phyloP scores from a whole-genome alignment of 2,113 vertebrate species.

The Pteronura brasiliensis region DNA sequence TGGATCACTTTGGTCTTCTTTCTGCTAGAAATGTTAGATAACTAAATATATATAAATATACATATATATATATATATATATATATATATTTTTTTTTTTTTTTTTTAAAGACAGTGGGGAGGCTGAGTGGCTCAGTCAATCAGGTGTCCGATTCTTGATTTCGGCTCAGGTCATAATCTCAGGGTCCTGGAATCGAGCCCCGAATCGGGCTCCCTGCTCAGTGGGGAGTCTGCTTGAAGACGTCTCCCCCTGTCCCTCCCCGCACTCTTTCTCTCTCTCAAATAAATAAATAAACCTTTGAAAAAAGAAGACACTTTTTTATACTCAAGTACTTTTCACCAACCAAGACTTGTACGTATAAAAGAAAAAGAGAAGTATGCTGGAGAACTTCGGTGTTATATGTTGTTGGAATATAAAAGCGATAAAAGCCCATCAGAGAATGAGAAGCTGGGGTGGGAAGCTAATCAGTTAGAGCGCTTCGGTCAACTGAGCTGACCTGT shows the following conservation, averaged over 20 bases:
- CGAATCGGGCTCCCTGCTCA: neutral
- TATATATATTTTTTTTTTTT: too few species aligned
- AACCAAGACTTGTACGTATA: neutral
- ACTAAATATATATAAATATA: neutral
- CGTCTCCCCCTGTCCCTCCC: neutral
- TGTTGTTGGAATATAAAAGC: neutral
- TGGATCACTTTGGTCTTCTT: neutral
- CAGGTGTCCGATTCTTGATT: neutral
- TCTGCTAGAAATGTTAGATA: neutral
- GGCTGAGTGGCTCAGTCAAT: neutral
- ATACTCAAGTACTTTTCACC: neutral
- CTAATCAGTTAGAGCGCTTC: neutral
- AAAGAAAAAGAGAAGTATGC: neutral
- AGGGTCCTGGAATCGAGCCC: neutral
- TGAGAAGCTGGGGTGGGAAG: neutral
- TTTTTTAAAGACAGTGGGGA: neutral
- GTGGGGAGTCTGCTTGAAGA: neutral
- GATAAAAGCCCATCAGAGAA: neutral
- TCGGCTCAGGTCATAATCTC: neutral
- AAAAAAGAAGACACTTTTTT: neutral
- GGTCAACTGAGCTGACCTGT: neutral
- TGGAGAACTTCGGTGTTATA: neutral
- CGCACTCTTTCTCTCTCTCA: neutral
- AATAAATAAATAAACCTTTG: neutral
- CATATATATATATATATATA: too few species aligned